These are phyloP conservation scores for Apaloderma vittatum DNA, from an alignment of 2,113 vertebrate genomes.

Conservation along the genomic window DNA sequence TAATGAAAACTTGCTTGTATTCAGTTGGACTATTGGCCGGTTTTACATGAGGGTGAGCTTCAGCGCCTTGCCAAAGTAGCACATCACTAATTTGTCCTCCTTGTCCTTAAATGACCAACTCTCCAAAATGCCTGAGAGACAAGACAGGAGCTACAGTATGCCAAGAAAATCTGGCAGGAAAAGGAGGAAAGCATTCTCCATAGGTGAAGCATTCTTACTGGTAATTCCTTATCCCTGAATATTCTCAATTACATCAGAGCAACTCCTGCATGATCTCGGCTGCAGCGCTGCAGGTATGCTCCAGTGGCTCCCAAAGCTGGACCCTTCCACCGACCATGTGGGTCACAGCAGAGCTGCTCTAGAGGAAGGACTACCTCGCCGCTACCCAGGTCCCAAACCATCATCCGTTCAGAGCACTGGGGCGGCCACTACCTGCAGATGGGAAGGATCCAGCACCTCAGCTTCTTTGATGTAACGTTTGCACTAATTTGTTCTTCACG, in stretches of 20 bases:
- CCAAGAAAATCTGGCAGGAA: background rate
- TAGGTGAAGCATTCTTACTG: background rate
- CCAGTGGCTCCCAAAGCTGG: background rate
- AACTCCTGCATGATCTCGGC: rapidly evolving
- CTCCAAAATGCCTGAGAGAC: background rate
- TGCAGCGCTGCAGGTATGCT: rapidly evolving
- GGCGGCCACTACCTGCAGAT: background rate
- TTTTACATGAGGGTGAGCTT: background rate
- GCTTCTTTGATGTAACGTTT: rapidly evolving
- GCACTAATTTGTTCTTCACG: rapidly evolving
- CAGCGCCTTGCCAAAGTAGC: background rate
- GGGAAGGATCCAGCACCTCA: background rate
- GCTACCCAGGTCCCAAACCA: background rate
- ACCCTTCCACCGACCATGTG: background rate
- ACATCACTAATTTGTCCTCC: background rate
- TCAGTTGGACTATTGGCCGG: background rate
- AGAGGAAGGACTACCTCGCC: background rate
- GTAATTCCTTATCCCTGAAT: background rate
- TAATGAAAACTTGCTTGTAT: background rate
- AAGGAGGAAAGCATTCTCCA: background rate
- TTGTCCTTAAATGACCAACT: background rate
- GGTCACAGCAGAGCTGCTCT: background rate
- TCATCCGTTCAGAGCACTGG: rapidly evolving
- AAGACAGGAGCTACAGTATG: background rate
- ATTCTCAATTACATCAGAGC: background rate